Base-by-base conservation (phyloP, 2,113 vertebrate genomes). In the Lepus americanus region DNA sequence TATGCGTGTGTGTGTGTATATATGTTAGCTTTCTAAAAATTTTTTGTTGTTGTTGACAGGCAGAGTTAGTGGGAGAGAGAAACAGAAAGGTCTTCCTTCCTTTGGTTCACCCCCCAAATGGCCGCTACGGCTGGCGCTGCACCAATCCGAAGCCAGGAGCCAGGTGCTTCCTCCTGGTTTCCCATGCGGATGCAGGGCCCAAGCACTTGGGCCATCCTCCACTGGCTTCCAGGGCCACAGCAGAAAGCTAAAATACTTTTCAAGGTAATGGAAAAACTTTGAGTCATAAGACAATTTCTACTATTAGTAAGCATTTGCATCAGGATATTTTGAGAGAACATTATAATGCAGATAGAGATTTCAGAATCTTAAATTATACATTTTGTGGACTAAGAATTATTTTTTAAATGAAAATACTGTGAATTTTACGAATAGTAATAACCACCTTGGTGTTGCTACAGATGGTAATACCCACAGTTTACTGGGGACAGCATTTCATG, bases 341-440 rank as follows among this genome's bases (percentile, higher is more conserved):
- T 86, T 78, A 83, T 87, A 9, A 49, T 87, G 8, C 12, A 69
- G 14, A 33, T 77, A 78, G 22, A 70, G 55, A 76, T 29, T 87
- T 90, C 61, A 95, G 49, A 69, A 70, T 70, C 89, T 86, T 87
- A 78, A 87, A 49, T 67, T 19, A 17, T 49, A 20, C 39, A 61
- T 49, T 85, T 25, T 61, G 31, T n/a, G 6, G 10, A 55, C 14
- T 51, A 27, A 85, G 51, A 53, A 8, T 3, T 76, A 84, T 36
- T 59, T 8, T 84, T 55, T 61, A 63, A 81, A 59, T 70, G 61
- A 77, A 29, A 77, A 72, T 14, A 31, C 3, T 79, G 1, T 89
- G 6, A 29, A 12, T 79, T 77, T 72, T 23, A 87, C 23, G 87
- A 73, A 36, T 27, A 79, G 17, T 66, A 69, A 91, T 53, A 83